These are phyloP conservation scores for Thomomys bottae DNA, from an alignment of 2,113 vertebrate species.

Conservation along the genomic window DNA sequence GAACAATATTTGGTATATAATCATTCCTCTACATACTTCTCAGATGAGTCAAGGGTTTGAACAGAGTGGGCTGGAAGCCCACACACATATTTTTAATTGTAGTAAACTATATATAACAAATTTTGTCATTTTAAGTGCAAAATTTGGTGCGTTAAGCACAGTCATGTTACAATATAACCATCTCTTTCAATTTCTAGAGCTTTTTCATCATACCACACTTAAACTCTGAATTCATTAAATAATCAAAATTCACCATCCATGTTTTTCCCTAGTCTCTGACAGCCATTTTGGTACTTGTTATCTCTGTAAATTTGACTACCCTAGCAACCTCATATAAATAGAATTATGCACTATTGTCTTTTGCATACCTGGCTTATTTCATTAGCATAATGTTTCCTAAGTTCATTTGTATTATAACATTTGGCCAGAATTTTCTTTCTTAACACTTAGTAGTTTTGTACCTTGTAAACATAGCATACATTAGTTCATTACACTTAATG, in stretches of 20 bases:
- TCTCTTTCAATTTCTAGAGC: neutral
- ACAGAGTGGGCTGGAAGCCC: neutral
- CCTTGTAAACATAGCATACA: neutral
- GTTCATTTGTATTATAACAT: neutral
- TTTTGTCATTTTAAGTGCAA: neutral
- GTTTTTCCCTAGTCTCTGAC: neutral
- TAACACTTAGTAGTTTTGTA: neutral
- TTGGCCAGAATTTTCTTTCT: slow-evolving; percentile 21
- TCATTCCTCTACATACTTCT: neutral
- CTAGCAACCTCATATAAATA: neutral
- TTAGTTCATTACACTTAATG: neutral
- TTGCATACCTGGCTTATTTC: slow-evolving; percentile 19
- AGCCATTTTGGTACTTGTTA: neutral
- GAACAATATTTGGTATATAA: neutral
- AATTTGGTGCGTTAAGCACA: neutral
- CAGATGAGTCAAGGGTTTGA: slow-evolving; percentile 16
- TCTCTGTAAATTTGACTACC: neutral
- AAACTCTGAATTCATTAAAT: slow-evolving; percentile 6
- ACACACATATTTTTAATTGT: neutral
- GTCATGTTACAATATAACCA: neutral
- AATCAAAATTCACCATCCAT: neutral
- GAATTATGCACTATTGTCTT: neutral
- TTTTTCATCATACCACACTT: neutral
- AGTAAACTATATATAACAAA: neutral
- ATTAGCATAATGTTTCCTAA: slow-evolving; percentile 21